These are phyloP conservation scores for Gymnosoma rotundatum DNA, from an alignment of 2,888 invertebrate species.

Conservation along the genomic window DNA sequence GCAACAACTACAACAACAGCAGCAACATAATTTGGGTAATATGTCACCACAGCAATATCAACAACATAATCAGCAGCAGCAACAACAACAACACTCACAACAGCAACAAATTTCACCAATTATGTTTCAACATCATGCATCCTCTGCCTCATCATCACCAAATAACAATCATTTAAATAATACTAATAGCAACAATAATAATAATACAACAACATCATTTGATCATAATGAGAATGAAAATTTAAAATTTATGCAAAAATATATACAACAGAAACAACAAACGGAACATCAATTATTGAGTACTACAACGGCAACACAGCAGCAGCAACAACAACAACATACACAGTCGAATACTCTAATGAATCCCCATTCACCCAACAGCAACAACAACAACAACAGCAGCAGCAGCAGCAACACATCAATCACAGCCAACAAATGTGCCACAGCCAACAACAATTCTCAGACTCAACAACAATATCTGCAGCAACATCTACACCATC, in stretches of 20 bases:
- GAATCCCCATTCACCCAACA: conserved; percentile 74
- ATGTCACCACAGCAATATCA: conserved; percentile 72
- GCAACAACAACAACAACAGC: conserved; percentile 36
- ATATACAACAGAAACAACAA: conserved; percentile 78
- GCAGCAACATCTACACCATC: conserved; percentile 73
- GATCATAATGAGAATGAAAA: conserved; percentile 74
- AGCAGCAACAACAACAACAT: conserved; percentile 67
- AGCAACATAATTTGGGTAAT: conserved; percentile 62
- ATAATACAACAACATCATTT: conserved; percentile 59
- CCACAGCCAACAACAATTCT: conserved; percentile 72
- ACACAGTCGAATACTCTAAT: conserved; percentile 71
- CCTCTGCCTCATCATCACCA: conserved; percentile 76
- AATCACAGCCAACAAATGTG: conserved; percentile 53
- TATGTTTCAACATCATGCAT: conserved; percentile 73
- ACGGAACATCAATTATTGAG: conserved; percentile 52
- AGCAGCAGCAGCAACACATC: conserved; percentile 38
- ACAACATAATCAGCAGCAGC: conserved; percentile 55
- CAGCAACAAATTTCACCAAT: conserved; percentile 64
- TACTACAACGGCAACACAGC: conserved; percentile 54
- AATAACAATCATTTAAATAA: conserved; percentile 70
- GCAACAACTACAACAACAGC: conserved; percentile 66
- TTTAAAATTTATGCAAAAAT: conserved; percentile 79
- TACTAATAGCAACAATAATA: conserved; percentile 72
- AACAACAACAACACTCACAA: conserved; percentile 62
- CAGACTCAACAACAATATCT: conserved; percentile 74